Base-by-base conservation (phyloP, 2,113 vertebrate genomes). In the Enhydra lutris region DNA sequence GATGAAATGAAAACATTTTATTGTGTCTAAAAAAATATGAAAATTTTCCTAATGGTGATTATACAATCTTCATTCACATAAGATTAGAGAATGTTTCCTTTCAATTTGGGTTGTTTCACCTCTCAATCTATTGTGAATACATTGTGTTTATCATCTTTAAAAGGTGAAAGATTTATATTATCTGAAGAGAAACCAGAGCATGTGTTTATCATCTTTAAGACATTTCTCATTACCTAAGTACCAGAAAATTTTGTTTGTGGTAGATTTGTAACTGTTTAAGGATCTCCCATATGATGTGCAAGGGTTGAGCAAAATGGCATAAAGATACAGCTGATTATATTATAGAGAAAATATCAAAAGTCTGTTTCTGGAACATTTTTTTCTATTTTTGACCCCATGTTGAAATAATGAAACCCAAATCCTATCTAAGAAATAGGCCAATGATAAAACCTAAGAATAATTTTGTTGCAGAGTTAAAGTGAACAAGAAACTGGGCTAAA, bases 351-450 rank as follows among this genome's bases (percentile, higher is more conserved):
- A 47, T 73, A 80, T 73, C 36, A 65, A 50, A 95, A 82, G 10
- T 91, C 61, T 92, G 39, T 67, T 95, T 97, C 50, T 93, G 65
- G 34, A 84, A 42, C 21, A 88, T 61, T 65, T 90, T 34, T 86
- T 95, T 76, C 55, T 89, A 31, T 89, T 87, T 91, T 83, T 89
- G 63, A 74, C 61, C 26, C 31, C 20, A n/a, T 88, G 34, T 45
- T 85, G 65, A 97, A 97, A 78, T 94, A 93, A 94, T 65, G 50
- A 97, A 98, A 91, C 5, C 5, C 59, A 96, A 94, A 82, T 31
- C 34, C 42, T 74, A 57, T 36, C 85, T 94, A 89, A 94, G 91
- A 97, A 95, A 96, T 74, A 92, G 91, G 73, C 39, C 14, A 7
- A 65, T 74, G 69, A 90, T 95, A 90, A 94, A 94, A 73, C 42